A percentile compares a stretch with the other conserved stretches of the same genome.
Evolutionary conservation across 2,113 vertebrate genomes (phyloP).

Genomic region (Hiodon tergisus): DNA sequence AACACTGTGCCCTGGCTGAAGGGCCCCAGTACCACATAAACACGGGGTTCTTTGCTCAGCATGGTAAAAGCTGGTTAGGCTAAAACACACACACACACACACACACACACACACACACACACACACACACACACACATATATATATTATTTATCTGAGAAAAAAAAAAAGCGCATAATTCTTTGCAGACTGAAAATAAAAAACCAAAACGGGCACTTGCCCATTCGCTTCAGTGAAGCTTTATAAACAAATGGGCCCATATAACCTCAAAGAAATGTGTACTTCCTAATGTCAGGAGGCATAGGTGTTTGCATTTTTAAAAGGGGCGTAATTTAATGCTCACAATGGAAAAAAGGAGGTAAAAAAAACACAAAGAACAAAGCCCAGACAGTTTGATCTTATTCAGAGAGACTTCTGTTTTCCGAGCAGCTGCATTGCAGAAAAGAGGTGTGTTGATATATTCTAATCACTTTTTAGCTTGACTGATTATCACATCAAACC

Average conservation of each 20-base stretch:
- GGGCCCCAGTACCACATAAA: too few species aligned
- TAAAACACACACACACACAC: too few species aligned
- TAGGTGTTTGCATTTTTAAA: conserved; percentile 15
- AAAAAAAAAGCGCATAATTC: too few species aligned
- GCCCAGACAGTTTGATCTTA: conserved; percentile 41
- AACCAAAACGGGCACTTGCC: too few species aligned
- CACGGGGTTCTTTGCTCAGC: too few species aligned
- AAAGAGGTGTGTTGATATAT: conserved; percentile 46
- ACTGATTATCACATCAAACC: conserved; percentile 45
- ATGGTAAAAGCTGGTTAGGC: too few species aligned
- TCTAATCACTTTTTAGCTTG: conserved; percentile 47
- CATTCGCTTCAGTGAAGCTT: too few species aligned
- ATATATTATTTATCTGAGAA: background rate
- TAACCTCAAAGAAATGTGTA: too few species aligned
- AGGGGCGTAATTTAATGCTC: conserved; percentile 14
- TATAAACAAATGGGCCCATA: too few species aligned
- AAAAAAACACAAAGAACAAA: conserved; percentile 30
- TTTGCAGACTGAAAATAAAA: too few species aligned
- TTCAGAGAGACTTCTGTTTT: conserved; percentile 43
- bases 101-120: too few species aligned
- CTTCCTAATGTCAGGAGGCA: conserved; percentile 20
- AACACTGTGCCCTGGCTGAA: too few species aligned
- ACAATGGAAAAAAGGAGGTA: conserved; percentile 13
- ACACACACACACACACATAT: background rate
- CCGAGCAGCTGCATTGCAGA: conserved; percentile 42